Evolutionary conservation across 2,888 invertebrate species (phyloP), one percentile per base, ranked within the genome.

Genomic region (Xanthorhoe spadicearia): DNA sequence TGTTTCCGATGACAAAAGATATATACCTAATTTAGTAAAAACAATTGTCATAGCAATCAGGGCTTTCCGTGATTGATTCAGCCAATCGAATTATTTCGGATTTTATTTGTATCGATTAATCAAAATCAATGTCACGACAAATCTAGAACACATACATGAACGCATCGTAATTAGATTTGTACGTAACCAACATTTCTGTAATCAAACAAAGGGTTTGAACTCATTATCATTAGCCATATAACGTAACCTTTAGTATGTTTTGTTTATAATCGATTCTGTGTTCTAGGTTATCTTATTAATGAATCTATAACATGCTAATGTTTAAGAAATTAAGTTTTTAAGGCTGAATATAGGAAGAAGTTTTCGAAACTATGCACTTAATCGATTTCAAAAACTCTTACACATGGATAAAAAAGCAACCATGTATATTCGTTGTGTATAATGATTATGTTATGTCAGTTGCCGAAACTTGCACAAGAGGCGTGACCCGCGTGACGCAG

Each of bases 391-490:
- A n/a, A n/a, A n/a, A n/a, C n/a, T n/a, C n/a, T n/a, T n/a, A n/a
- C n/a, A n/a, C n/a, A n/a, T n/a, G n/a, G n/a, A n/a, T n/a, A n/a
- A n/a, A n/a, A n/a, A n/a, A n/a, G n/a, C n/a, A n/a, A n/a, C n/a
- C n/a, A n/a, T n/a, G n/a, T n/a, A n/a, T n/a, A n/a, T n/a, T n/a
- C n/a, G n/a, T n/a, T n/a, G n/a, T n/a, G 13, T 54, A 53, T 8
- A 32, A 53, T 15, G 28, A 46, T 2, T 6, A 53, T 51, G 15
- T 51, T 57, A 62, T 15, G 52, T 52, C 43, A 28, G 60, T 57
- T 61, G 62, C 54, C 54, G 67, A 61, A 60, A 58, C 57, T 65
- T 61, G 59, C 35, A 62, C 57, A 64, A 38, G 66, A 71, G 59
- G 64, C 66, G 66, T 67, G 57, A 63, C 54, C 46, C 54, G 64